Percentiles rank a stretch among this genome's conserved stretches.
phyloP scores from a whole-genome alignment of 2,797 vertebrate genomes.

The Botia almorhae region DNA sequence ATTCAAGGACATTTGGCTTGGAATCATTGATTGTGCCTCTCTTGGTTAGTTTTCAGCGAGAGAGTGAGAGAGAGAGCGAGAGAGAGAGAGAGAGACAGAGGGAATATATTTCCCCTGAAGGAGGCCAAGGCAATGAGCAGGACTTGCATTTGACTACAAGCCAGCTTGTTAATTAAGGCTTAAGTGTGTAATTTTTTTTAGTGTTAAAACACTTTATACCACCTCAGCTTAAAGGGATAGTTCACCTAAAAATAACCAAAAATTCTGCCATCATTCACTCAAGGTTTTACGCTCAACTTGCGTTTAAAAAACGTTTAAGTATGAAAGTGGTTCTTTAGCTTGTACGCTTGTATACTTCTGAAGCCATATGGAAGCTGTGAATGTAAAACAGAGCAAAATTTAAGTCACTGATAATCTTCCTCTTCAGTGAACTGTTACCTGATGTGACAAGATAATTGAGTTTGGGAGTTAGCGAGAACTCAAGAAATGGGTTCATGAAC shows the following conservation, averaged over 20 bases:
- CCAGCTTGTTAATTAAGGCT: slow-evolving; percentile 73
- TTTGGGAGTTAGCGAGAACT: background rate
- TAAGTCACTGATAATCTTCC: slow-evolving; percentile 8
- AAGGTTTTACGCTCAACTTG: background rate
- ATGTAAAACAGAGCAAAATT: background rate
- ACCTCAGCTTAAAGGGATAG: background rate
- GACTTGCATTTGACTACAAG: slow-evolving; percentile 72
- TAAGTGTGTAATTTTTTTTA: slow-evolving; percentile 26
- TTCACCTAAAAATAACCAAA: background rate
- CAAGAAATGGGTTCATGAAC: background rate
- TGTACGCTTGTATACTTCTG: background rate
- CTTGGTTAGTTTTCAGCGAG: slow-evolving; percentile 41
- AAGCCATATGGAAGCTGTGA: background rate
- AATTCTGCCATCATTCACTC: background rate
- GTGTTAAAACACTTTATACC: slow-evolving; percentile 14
- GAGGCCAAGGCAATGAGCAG: slow-evolving; percentile 64
- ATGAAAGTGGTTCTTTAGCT: background rate
- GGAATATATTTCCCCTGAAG: slow-evolving; percentile 39
- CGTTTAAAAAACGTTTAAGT: background rate
- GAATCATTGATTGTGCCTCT: slow-evolving; percentile 47
- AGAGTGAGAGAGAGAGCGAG: slow-evolving; percentile 19
- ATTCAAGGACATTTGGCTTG: slow-evolving; percentile 52
- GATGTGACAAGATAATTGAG: slow-evolving; percentile 4
- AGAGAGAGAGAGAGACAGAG: background rate
- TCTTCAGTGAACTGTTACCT: background rate